phyloP scores from a whole-genome alignment of 2,888 invertebrate genomes.

The Synergus japonicus region DNA sequence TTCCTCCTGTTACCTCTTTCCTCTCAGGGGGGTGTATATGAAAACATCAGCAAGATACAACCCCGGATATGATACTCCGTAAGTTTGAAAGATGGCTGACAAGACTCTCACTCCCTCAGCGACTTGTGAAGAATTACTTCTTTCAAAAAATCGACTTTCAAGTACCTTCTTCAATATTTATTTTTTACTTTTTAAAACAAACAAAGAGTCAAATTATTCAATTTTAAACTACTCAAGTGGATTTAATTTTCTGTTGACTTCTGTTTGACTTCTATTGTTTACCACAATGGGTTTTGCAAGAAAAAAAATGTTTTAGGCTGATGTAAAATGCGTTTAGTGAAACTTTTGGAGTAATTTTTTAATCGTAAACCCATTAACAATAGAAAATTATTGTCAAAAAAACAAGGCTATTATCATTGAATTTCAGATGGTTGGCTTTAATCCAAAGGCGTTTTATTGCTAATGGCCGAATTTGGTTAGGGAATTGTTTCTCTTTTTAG shows the following conservation, averaged over 20 bases:
- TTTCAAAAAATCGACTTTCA: conserved; percentile 4
- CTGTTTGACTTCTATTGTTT: not conserved
- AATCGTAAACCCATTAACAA: not conserved
- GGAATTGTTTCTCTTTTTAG: conserved; percentile 26
- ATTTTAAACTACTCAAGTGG: not conserved
- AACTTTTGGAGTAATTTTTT: not conserved
- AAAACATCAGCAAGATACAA: conserved; percentile 61
- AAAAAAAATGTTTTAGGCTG: not conserved
- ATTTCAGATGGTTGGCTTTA: conserved; percentile 26
- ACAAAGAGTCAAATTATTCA: not conserved
- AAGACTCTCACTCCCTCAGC: conserved; percentile 54
- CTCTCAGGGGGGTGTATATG: conserved; percentile 58
- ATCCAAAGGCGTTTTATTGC: conserved; percentile 29
- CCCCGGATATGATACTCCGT: conserved; percentile 58
- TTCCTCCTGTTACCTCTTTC: conserved; percentile 51
- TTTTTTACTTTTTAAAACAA: not conserved
- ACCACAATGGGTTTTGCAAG: not conserved
- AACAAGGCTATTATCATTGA: conserved; percentile 16
- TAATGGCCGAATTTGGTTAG: conserved; percentile 34
- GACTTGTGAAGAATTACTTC: conserved; percentile 44
- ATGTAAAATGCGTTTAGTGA: not conserved
- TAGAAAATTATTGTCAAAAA: not conserved
- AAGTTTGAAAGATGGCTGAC: conserved; percentile 69
- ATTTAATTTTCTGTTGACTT: too few species aligned
- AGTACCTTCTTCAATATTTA: not conserved